phyloP scores from a whole-genome alignment of 64 coral and sea anemone species.

The Astreopora myriophthalma region DNA sequence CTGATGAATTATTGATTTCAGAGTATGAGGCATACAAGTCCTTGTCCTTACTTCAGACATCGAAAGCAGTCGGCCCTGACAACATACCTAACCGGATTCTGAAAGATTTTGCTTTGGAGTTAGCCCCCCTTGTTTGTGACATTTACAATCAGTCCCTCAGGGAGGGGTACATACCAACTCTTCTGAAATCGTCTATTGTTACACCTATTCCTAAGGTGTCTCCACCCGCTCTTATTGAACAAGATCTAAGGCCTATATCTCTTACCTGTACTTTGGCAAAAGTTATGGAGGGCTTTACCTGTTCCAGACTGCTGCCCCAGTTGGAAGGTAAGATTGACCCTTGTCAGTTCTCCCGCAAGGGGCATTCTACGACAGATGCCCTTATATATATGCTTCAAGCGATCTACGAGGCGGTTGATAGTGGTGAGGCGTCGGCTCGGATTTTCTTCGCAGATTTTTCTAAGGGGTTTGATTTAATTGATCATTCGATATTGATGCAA shows the following conservation, averaged over 20 bases:
- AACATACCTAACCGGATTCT: slow-evolving; percentile 65
- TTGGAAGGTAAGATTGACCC: slow-evolving; percentile 9
- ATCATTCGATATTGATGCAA: slow-evolving; percentile 29
- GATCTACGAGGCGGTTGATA: slow-evolving; percentile 33
- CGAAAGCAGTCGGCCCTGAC: slow-evolving; percentile 46
- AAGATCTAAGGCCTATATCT: slow-evolving; percentile 53
- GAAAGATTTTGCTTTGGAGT: slow-evolving; percentile 62
- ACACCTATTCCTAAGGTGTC: slow-evolving; percentile 32
- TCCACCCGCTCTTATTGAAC: slow-evolving; percentile 3
- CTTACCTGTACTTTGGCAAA: slow-evolving; percentile 23
- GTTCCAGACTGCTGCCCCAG: background rate
- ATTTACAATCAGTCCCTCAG: slow-evolving; percentile 77
- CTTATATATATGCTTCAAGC: slow-evolving; percentile 12
- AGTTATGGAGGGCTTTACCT: slow-evolving; percentile 42
- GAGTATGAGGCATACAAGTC: background rate
- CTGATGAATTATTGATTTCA: slow-evolving; percentile 50
- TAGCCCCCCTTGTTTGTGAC: slow-evolving; percentile 50
- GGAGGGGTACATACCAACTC: slow-evolving; percentile 45
- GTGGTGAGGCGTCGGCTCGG: slow-evolving; percentile 21
- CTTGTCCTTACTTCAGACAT: slow-evolving; percentile 16
- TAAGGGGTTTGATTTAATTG: slow-evolving; percentile 62
- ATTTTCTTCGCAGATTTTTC: slow-evolving; percentile 54
- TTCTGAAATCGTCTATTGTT: slow-evolving; percentile 45
- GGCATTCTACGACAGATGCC: slow-evolving; percentile 17
- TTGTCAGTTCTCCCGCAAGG: slow-evolving; percentile 1